Evolutionary conservation across 2,888 invertebrate species (phyloP).

Genomic region (Hedya salicella): DNA sequence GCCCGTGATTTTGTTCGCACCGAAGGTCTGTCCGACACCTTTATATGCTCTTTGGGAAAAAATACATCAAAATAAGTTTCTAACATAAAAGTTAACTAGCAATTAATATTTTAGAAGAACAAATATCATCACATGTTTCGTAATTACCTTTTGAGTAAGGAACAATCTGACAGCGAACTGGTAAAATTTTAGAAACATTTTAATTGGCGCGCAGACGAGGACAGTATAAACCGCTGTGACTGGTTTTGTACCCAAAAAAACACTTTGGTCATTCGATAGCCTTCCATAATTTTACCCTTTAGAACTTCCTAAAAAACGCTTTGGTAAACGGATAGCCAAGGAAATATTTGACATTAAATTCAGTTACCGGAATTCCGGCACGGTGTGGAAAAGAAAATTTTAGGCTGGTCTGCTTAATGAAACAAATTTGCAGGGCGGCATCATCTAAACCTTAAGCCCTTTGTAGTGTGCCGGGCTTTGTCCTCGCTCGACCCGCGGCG

Average conservation of each 20-base stretch:
- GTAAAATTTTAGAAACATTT: not conserved
- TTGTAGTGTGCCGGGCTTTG: constrained; percentile 75
- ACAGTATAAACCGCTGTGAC: not conserved
- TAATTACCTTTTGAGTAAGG: too few species aligned
- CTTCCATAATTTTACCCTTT: constrained; percentile 60
- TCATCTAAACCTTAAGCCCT: constrained; percentile 81
- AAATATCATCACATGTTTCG: too few species aligned
- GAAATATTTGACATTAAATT: constrained; percentile 66
- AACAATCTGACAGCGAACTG: too few species aligned
- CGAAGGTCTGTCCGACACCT: not conserved
- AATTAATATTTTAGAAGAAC: too few species aligned
- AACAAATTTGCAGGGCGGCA: constrained; percentile 80
- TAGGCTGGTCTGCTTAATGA: constrained; percentile 75
- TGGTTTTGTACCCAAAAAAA: constrained; percentile 52
- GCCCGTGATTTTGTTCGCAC: too few species aligned
- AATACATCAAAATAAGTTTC: too few species aligned
- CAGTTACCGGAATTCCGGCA: constrained; percentile 64
- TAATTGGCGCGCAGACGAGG: not conserved
- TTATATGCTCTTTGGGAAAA: too few species aligned
- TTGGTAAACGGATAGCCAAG: constrained; percentile 67
- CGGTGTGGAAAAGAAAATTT: constrained; percentile 72
- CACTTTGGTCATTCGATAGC: constrained; percentile 59
- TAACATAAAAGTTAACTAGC: too few species aligned
- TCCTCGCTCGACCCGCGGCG: constrained; percentile 67
- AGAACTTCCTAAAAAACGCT: constrained; percentile 62